Evolutionary conservation across 2,113 vertebrate species (phyloP).

Genomic region (Melanerpes aurifrons): DNA sequence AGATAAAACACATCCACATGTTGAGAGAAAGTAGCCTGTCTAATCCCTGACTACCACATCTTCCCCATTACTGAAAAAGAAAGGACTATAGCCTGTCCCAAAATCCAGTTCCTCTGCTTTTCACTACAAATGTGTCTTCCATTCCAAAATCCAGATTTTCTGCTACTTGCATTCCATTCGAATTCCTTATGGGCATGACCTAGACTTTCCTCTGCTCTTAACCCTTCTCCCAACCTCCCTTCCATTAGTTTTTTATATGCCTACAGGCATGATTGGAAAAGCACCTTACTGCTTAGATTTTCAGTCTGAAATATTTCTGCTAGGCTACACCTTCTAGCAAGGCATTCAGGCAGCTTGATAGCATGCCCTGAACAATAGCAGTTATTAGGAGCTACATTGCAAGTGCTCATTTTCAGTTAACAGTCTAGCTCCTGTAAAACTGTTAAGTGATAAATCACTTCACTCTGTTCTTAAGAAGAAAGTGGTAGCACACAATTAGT

Average conservation of each 20-base stretch:
- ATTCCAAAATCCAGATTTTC: background rate
- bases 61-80: background rate
- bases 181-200: background rate
- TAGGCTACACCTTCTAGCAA: background rate
- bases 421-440: slow-evolving; percentile 41
- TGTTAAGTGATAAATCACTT: slow-evolving; percentile 47
- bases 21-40: background rate
- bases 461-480: slow-evolving; percentile 21
- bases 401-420: slow-evolving; percentile 30
- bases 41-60: background rate
- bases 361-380: background rate
- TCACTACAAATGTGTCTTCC: background rate
- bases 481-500: slow-evolving; percentile 51
- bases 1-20: background rate
- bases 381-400: background rate
- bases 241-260: background rate
- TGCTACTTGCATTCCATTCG: background rate
- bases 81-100: background rate
- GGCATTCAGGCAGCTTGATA: background rate
- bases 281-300: background rate
- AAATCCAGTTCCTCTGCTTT: background rate
- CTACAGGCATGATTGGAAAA: background rate
- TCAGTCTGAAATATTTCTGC: background rate
- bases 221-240: background rate
- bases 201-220: background rate